A percentile compares a stretch with the other conserved stretches of the same genome.
Conservation (phyloP, 2,113 vertebrate species). For the Megaceryle torquata region DNA sequence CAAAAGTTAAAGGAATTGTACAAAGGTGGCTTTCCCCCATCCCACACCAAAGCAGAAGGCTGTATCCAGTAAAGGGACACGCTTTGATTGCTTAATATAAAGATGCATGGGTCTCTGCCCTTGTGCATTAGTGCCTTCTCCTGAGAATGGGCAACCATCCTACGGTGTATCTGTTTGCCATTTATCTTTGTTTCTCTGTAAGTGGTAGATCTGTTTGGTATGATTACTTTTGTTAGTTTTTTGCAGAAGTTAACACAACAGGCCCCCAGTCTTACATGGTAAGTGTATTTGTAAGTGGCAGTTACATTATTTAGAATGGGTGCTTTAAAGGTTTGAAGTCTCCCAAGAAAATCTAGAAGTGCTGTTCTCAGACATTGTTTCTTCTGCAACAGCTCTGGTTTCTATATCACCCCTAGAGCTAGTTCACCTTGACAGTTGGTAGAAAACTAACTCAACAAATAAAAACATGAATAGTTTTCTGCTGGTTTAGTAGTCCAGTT, state of each 20-base stretch:
- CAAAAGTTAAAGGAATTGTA: neutral
- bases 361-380: neutral
- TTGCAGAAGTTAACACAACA: neutral
- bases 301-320: neutral
- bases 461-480: neutral
- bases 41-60: neutral
- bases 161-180: neutral
- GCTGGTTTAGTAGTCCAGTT: neutral
- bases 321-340: neutral
- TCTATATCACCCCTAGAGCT: neutral
- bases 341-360: neutral
- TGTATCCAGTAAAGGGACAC: neutral
- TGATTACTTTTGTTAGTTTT: rapidly evolving
- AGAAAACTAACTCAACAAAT: neutral
- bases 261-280: neutral
- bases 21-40: neutral
- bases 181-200: neutral
- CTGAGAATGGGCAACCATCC: neutral
- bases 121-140: neutral
- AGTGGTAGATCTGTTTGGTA: neutral
- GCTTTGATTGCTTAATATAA: neutral
- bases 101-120: neutral
- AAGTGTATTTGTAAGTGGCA: neutral
- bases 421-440: neutral
- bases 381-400: neutral